Base-by-base conservation (phyloP, 2,113 vertebrate species). In the Thalassoma bifasciatum region DNA sequence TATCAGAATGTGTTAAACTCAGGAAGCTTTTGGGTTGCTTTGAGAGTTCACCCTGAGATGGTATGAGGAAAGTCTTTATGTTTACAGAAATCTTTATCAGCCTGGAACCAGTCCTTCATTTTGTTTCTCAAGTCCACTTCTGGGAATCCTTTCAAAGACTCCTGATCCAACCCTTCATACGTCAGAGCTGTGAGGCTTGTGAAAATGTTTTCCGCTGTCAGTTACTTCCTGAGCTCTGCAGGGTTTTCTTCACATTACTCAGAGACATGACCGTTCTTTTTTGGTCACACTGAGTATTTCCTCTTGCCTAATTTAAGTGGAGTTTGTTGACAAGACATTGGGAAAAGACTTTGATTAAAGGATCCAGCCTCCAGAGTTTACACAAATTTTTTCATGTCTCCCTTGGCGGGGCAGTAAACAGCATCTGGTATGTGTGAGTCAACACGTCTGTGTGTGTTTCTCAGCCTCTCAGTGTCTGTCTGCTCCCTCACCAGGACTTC, bases 371-470 rank as follows among this genome's bases (percentile, higher is more conserved):
- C 23, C 61, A 21, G 14, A 26, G 44, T 53, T 49, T 54, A 54
- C 46, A 53, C n/a, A n/a, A 38, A 72, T 54, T 13, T 30, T 22
- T 60, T 40, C 72, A 42, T 1, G 26, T 66, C 44, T 72, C 21
- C 12, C 5, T 42, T 40, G 23, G 30, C 8, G 5, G 8, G 66
- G 26, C 34, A 62, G 59, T 1, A 82, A 85, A 66, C 70, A 79
- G 72, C 68, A 72, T 52, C 71, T 89, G 82, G 64, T 72, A 50
- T 22, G 46, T 65, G 44, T 81, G 82, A 81, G 63, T 86, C 69
- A 59, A 60, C 57, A 37, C 58, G 65, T 85, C 47, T 60, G 17
- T 56, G 21, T 52, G 44, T 40, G 10, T 40, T 38, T 26, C 5
- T 61, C 51, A 17, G 23, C 50, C 17, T 62, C 56, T 59, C 40